Base-by-base conservation (phyloP, 2,113 vertebrate species). In the Anguilla japonica region DNA sequence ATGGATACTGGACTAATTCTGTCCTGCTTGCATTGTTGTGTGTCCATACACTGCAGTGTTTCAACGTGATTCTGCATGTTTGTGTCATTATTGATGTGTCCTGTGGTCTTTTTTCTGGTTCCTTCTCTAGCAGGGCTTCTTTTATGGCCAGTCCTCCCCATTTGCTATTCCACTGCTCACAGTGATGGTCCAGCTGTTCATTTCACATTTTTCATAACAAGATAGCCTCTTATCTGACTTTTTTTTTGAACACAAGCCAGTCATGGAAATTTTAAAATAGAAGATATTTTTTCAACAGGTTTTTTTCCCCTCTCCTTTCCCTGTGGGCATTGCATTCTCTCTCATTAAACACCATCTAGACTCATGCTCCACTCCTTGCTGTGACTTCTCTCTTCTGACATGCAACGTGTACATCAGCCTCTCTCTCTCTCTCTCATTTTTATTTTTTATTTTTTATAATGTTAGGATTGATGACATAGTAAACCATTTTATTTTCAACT, bases 301-400 rank as follows among this genome's bases (percentile, higher is more conserved):
- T 40, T 53, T 79, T 3, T 13, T 87, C 18, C 0, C 5, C 39
- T 39, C 8, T 81, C 81, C 84, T 41, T 75, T 50, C 67, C 14
- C 57, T 43, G 40, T 15, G 3, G 79, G 56, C 39, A 40, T 34
- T 7, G 56, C 41, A 46, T 57, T n/a, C 84, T 80, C 85, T 81
- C 79, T 81, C 53, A 81, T 86, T 81, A 63, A 67, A 85, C 84
- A 56, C 78, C 34, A 53, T 18, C 84, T 41, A 20, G 40, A 80
- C 11, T 40, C 39, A 13, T 4, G 13, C 26, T 75, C 71, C 71
- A 29, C 71, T 29, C 29, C 6, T 0, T 75, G 26, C 78, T n/a
- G 29, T 9, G 34, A 39, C 20, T 63, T 57, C 18, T 18, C n/a
- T 83, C 34, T 29, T 63, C 82, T 83, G 53, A 40, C 82, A n/a